Base-by-base conservation (phyloP, 2,888 invertebrate genomes). In the Drosophila histrio region DNA sequence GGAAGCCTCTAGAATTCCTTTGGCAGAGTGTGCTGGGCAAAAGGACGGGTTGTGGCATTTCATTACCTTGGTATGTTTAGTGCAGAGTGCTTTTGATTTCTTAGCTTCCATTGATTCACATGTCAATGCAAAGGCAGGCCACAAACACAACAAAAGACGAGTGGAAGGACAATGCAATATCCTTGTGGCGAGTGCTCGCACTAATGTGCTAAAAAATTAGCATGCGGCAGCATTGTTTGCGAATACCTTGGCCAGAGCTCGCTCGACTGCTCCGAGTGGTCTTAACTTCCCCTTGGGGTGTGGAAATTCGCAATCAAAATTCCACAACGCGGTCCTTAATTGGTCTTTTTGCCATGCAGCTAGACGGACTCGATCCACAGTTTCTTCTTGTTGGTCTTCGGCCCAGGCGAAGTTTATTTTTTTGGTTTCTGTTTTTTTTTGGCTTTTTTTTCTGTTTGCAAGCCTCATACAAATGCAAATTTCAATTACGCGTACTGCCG, bases 401-500 rank as follows among this genome's bases (percentile, higher is more conserved):
- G 59, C 47, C 36, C 15, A 17, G 43, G 43, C 34, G 26, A 72
- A 63, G 49, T 64, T 71, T 50, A 36, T 24, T 50, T 34, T 58
- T 56, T 46, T 26, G 44, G n/a, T 47, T 36, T 15, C 17, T 28
- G n/a, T 11, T 11, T 21, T 59, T 22, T 21, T 36, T 54, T 17
- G 19, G 11, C 7, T 17, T 26, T 28, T 47, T 21, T 58, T 65
- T 77, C 69, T 67, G 65, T 63, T 64, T 50, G 64, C 64, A 46
- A n/a, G 28, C 50, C 47, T 56, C 82, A 71, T 71, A 76, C 70
- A 85, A 87, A 87, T 87, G 88, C 88, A 82, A 87, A 82, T 87
- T 83, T 85, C 88, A 87, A 85, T 82, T 82, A 85, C 86, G 86
- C 76, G 86, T 87, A 72, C 75, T 78, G 72, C 87, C 77, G 54